Evolutionary conservation across 1,140 invertebrate species (phyloP).

Genomic region (Cydia amplana): DNA sequence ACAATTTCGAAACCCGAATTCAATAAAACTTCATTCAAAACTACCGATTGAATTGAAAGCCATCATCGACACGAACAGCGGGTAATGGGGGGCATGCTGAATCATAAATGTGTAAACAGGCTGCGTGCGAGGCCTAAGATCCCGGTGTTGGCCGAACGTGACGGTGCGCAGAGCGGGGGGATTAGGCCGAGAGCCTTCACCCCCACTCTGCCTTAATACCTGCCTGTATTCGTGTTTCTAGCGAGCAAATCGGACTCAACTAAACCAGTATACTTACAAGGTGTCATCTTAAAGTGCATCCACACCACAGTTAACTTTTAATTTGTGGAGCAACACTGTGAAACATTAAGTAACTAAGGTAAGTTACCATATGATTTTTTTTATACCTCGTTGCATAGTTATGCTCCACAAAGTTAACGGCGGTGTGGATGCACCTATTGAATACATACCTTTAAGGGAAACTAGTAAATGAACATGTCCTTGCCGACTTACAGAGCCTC

Average conservation of each 20-base stretch:
- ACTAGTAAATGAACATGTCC: too few relatives aligned
- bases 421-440: too few relatives aligned
- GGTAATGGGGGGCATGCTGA: constrained; percentile 26
- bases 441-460: too few relatives aligned
- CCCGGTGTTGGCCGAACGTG: constrained; percentile 39
- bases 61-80: constrained; percentile 10
- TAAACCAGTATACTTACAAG: background rate
- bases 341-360: too few relatives aligned
- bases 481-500: too few relatives aligned
- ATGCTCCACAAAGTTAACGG: too few relatives aligned
- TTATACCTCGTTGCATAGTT: too few relatives aligned
- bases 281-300: too few relatives aligned
- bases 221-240: background rate
- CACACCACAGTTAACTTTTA: too few relatives aligned
- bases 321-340: too few relatives aligned
- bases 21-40: constrained; percentile 18
- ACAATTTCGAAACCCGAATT: background rate
- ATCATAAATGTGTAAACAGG: constrained; percentile 31
- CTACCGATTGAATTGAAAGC: constrained; percentile 15
- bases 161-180: constrained; percentile 34
- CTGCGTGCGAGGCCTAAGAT: constrained; percentile 29
- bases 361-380: too few relatives aligned
- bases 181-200: constrained; percentile 34
- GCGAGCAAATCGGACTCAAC: background rate
- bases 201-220: constrained; percentile 28